Evolutionary conservation across 1,140 invertebrate species (phyloP).

Genomic region (Eupristina koningsbergeri): DNA sequence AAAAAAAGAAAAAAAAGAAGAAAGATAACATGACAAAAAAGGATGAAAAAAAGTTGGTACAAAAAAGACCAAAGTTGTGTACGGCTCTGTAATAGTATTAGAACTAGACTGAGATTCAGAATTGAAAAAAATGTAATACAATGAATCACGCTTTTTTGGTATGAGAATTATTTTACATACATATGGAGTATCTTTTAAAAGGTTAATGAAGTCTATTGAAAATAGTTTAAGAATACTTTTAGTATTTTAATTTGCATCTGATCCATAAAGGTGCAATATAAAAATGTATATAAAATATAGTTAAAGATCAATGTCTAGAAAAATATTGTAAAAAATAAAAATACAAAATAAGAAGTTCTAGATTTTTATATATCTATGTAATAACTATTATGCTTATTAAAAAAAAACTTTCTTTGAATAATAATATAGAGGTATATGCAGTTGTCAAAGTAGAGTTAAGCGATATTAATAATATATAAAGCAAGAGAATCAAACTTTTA

Average conservation of each 20-base stretch:
- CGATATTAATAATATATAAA: too few relatives aligned
- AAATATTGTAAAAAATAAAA: too few relatives aligned
- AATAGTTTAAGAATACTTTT: neutral
- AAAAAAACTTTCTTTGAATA: too few relatives aligned
- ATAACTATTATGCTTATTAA: too few relatives aligned
- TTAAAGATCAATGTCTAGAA: too few relatives aligned
- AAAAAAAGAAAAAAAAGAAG: neutral
- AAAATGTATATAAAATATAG: too few relatives aligned
- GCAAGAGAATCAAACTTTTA: neutral
- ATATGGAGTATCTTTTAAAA: neutral
- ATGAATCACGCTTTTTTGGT: conserved; percentile 14
- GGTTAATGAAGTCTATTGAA: neutral
- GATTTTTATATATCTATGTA: too few relatives aligned
- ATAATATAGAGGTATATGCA: too few relatives aligned
- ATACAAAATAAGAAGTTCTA: too few relatives aligned
- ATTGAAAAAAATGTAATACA: conserved; percentile 30
- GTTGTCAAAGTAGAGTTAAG: too few relatives aligned
- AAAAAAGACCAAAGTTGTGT: neutral
- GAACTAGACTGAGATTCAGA: neutral
- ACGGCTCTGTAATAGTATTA: neutral
- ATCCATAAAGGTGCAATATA: neutral
- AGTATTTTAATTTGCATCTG: neutral
- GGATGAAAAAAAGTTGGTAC: neutral
- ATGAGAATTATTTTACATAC: neutral
- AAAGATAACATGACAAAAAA: neutral